Conservation (phyloP, 2,888 invertebrate genomes). For the Tenthredo notha region DNA sequence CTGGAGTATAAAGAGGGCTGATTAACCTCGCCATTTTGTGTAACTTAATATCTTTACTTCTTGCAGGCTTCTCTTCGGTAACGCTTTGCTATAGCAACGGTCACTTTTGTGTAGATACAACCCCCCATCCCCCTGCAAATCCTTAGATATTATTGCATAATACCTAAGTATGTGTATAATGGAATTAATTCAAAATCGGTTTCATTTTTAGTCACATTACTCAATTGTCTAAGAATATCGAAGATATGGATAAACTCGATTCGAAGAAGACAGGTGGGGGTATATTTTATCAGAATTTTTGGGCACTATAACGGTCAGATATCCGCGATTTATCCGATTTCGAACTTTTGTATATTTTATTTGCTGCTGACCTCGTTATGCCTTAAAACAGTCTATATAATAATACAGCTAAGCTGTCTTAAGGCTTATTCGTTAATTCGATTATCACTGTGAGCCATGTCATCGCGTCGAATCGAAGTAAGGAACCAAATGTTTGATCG, state of each 20-base stretch:
- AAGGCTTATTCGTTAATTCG: neutral
- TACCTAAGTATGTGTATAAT: neutral
- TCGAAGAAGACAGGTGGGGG: too few relatives aligned
- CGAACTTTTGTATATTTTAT: neutral
- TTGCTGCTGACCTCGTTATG: neutral
- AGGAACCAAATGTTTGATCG: neutral
- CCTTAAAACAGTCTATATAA: neutral
- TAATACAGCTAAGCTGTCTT: neutral
- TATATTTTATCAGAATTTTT: too few relatives aligned
- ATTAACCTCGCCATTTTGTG: slow-evolving; percentile 50
- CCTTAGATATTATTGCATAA: neutral
- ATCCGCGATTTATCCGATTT: neutral
- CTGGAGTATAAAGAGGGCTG: slow-evolving; percentile 40
- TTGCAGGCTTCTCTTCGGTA: slow-evolving; percentile 17
- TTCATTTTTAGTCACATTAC: neutral
- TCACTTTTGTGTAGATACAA: neutral
- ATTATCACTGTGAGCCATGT: neutral
- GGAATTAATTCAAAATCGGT: neutral
- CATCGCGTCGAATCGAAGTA: neutral
- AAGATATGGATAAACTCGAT: neutral
- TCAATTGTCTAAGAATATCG: neutral
- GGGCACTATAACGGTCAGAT: too few relatives aligned
- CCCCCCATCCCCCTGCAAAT: neutral
- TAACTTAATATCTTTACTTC: slow-evolving; percentile 55
- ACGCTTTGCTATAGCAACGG: neutral